phyloP scores from a whole-genome alignment of 2,888 invertebrate species.

The Sympetrum striolatum region DNA sequence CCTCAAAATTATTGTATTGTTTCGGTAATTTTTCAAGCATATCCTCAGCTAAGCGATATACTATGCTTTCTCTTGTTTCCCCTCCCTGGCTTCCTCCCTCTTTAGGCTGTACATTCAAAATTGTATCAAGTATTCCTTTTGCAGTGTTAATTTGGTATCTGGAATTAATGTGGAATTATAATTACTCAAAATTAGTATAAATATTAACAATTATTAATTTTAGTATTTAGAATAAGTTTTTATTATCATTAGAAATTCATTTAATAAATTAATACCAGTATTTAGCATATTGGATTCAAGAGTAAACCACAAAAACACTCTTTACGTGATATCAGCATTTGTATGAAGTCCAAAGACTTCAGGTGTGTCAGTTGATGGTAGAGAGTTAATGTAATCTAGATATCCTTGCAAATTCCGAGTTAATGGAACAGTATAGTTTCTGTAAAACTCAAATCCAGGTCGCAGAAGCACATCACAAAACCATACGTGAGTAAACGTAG shows the following conservation, averaged over 20 bases:
- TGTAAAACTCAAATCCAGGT: slow-evolving; percentile 91
- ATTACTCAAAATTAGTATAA: neutral
- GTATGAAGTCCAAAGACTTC: slow-evolving; percentile 96
- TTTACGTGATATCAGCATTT: slow-evolving; percentile 93
- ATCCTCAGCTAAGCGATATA: slow-evolving; percentile 90
- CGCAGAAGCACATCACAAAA: slow-evolving; percentile 89
- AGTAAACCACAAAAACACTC: slow-evolving; percentile 23
- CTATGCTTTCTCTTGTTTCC: slow-evolving; percentile 91
- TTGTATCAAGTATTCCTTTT: slow-evolving; percentile 90
- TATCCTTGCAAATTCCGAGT: slow-evolving; percentile 78
- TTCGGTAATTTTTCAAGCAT: slow-evolving; percentile 88
- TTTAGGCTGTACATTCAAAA: slow-evolving; percentile 96
- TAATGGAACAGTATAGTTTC: slow-evolving; percentile 89
- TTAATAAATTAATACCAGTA: neutral
- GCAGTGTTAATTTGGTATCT: slow-evolving; percentile 95
- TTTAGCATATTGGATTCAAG: too few relatives aligned
- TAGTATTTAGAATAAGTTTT: too few relatives aligned
- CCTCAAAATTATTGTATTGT: slow-evolving; percentile 87
- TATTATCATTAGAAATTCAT: neutral
- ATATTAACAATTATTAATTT: neutral
- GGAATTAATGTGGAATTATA: neutral
- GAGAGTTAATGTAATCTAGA: slow-evolving; percentile 83
- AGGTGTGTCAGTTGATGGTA: slow-evolving; percentile 87
- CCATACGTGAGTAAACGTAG: slow-evolving; percentile 91
- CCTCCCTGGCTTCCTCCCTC: slow-evolving; percentile 91